phyloP scores from a whole-genome alignment of 2,797 vertebrate genomes.

The Hyperoplus immaculatus region DNA sequence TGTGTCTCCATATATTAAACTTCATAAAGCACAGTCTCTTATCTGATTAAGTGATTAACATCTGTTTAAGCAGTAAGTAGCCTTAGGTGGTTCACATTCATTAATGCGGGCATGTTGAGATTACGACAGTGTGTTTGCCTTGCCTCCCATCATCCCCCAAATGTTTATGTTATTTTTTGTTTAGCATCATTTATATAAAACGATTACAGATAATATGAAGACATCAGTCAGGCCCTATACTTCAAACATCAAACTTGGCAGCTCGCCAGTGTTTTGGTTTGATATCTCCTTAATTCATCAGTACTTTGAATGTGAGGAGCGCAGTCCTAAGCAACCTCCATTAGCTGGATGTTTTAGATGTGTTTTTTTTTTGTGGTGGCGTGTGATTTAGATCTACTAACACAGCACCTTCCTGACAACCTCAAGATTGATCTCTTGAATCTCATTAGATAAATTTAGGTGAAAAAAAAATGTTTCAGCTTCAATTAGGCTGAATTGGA shows the following conservation, averaged over 20 bases:
- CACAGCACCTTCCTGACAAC: conserved; percentile 39
- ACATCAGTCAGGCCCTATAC: background rate
- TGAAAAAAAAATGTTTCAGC: conserved; percentile 42
- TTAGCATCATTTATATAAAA: background rate
- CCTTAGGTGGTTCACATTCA: conserved; percentile 63
- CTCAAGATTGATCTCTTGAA: conserved; percentile 64
- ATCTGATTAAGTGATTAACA: conserved; percentile 84
- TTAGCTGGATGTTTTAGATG: conserved; percentile 52
- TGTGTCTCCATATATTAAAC: conserved; percentile 78
- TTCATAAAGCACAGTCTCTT: conserved; percentile 79
- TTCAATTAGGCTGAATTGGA: conserved; percentile 54
- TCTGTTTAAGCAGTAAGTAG: conserved; percentile 78
- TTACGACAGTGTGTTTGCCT: conserved; percentile 24
- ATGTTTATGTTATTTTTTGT: conserved; percentile 7
- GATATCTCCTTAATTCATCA: conserved; percentile 12
- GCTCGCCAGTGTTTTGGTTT: conserved; percentile 1
- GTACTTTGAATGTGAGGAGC: conserved; percentile 15
- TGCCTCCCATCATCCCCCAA: background rate
- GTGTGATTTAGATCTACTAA: conserved; percentile 63
- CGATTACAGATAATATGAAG: background rate
- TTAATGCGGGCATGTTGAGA: conserved; percentile 59
- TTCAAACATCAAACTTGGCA: background rate
- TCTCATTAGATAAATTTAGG: conserved; percentile 65
- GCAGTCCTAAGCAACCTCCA: conserved; percentile 24
- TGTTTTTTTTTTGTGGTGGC: conserved; percentile 35